A percentile compares a stretch with the other conserved stretches of the same genome.
Conservation (phyloP, 2,888 invertebrate species). For the Amphipoea oculea region DNA sequence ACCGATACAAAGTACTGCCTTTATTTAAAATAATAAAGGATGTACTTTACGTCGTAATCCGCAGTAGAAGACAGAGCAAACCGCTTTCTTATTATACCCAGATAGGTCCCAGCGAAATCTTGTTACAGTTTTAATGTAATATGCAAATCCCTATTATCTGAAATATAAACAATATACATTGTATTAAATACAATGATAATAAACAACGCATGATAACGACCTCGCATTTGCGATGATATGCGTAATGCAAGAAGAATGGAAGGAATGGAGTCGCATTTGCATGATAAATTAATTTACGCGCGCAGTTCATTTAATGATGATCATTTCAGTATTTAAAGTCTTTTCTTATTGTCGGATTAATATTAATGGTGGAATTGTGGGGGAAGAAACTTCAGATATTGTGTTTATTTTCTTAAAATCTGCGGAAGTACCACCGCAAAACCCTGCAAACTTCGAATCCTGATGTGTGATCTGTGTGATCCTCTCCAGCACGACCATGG, state of each 20-base stretch:
- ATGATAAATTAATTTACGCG: conserved; percentile 43
- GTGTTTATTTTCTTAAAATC: neutral
- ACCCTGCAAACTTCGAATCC: too few species aligned
- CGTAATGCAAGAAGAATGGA: conserved; percentile 47
- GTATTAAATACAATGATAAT: conserved; percentile 58
- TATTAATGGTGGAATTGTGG: neutral
- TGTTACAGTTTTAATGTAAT: conserved; percentile 55
- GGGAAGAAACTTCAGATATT: neutral
- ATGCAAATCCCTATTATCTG: conserved; percentile 61
- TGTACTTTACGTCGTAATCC: neutral
- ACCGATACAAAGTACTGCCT: too few species aligned
- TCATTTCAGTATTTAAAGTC: conserved; percentile 6
- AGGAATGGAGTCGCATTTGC: conserved; percentile 41
- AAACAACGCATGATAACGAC: conserved; percentile 57
- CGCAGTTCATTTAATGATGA: conserved; percentile 21
- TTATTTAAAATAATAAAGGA: neutral
- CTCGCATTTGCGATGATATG: conserved; percentile 44
- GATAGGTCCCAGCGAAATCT: conserved; percentile 36
- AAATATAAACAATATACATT: conserved; percentile 54
- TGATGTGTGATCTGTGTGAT: too few species aligned
- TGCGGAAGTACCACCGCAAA: too few species aligned
- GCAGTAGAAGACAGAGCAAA: neutral
- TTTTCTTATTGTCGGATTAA: conserved; percentile 12
- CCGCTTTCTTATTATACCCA: conserved; percentile 34
- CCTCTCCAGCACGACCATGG: too few species aligned